phyloP scores from a whole-genome alignment of 1,140 invertebrate species.

The Medauroidea extradentata region DNA sequence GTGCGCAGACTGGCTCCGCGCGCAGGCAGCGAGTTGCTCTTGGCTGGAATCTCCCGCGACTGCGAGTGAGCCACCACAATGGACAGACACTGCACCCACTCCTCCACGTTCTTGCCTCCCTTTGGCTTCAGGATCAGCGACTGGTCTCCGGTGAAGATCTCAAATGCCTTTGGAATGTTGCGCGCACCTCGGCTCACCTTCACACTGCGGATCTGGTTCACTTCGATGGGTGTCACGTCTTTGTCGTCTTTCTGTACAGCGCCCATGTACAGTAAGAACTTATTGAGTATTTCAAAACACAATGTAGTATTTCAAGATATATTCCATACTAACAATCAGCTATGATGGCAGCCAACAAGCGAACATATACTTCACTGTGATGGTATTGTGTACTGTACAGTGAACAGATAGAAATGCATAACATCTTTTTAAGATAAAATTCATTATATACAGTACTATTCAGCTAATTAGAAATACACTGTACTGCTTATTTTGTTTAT shows the following conservation, averaged over 20 bases:
- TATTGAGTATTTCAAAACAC: too few relatives aligned
- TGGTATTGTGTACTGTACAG: too few relatives aligned
- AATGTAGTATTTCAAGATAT: too few relatives aligned
- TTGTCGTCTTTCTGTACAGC: slow-evolving; percentile 32
- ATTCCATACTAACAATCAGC: too few relatives aligned
- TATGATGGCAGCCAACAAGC: too few relatives aligned
- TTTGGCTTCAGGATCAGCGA: slow-evolving; percentile 89
- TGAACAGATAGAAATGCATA: too few relatives aligned
- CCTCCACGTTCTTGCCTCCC: slow-evolving; percentile 89
- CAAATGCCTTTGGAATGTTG: slow-evolving; percentile 91
- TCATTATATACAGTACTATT: too few relatives aligned
- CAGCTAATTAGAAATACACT: too few relatives aligned
- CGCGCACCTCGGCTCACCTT: slow-evolving; percentile 79
- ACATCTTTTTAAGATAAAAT: too few relatives aligned
- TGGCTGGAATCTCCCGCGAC: slow-evolving; percentile 59
- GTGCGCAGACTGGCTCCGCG: slow-evolving; percentile 11
- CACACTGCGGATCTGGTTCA: slow-evolving; percentile 88
- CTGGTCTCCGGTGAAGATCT: slow-evolving; percentile 92
- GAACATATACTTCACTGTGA: too few relatives aligned
- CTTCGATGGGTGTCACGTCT: slow-evolving; percentile 60
- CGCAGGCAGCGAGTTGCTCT: slow-evolving; percentile 37
- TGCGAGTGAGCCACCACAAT: slow-evolving; percentile 82
- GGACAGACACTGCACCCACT: slow-evolving; percentile 88
- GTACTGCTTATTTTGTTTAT: too few relatives aligned
- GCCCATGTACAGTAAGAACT: too few relatives aligned